These are phyloP conservation scores for Parnassius orleans DNA, from an alignment of 2,888 invertebrate species.

Conservation along the genomic window DNA sequence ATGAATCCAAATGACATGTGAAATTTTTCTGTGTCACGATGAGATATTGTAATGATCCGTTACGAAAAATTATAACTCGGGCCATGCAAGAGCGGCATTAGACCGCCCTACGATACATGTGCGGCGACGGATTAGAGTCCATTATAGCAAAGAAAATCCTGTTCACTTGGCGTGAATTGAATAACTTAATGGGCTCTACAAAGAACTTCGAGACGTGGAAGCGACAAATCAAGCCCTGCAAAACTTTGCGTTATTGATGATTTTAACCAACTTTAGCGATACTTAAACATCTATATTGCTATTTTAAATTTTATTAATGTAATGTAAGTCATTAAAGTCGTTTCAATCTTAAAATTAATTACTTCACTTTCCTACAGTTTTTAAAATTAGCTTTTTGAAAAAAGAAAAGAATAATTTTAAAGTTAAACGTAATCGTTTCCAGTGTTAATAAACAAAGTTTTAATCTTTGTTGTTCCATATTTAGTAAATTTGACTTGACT, in stretches of 20 bases:
- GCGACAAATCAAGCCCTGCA: slow-evolving; percentile 38
- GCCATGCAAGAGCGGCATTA: slow-evolving; percentile 70
- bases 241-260: not conserved
- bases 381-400: not conserved
- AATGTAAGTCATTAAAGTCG: not conserved
- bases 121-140: slow-evolving; percentile 65
- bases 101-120: slow-evolving; percentile 66
- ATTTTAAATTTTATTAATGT: slow-evolving; percentile 1
- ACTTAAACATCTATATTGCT: not conserved
- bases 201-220: slow-evolving; percentile 38
- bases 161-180: slow-evolving; percentile 72
- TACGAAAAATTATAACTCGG: slow-evolving; percentile 73
- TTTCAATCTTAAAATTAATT: not conserved
- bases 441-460: slow-evolving; percentile 30
- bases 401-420: slow-evolving; percentile 5
- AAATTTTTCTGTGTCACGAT: slow-evolving; percentile 79
- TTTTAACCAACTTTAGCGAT: slow-evolving; percentile 24
- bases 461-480: slow-evolving; percentile 50
- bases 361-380: not conserved
- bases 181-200: slow-evolving; percentile 68
- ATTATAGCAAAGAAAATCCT: slow-evolving; percentile 67
- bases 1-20: slow-evolving; percentile 75
- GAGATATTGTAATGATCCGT: slow-evolving; percentile 79
- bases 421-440: slow-evolving; percentile 8
- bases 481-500: slow-evolving; percentile 66